phyloP scores from a whole-genome alignment of 1,140 invertebrate genomes.

The Drosophila hydei region DNA sequence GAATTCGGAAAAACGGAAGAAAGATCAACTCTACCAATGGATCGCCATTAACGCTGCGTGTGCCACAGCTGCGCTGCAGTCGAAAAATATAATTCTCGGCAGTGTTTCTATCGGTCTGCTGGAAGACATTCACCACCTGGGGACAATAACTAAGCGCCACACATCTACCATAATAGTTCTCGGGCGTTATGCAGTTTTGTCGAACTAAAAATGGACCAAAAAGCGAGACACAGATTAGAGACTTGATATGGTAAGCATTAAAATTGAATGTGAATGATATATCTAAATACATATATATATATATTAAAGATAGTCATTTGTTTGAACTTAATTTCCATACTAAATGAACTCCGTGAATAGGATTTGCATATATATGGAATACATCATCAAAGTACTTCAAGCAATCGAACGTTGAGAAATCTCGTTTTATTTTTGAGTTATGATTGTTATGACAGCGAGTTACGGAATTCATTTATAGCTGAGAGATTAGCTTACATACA shows the following conservation, averaged over 20 bases:
- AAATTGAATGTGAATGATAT: neutral
- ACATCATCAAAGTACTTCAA: too few species aligned
- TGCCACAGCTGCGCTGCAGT: slow-evolving; percentile 72
- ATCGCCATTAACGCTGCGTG: slow-evolving; percentile 67
- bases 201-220: slow-evolving; percentile 40
- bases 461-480: too few species aligned
- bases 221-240: neutral
- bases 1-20: neutral
- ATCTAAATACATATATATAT: too few species aligned
- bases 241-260: neutral
- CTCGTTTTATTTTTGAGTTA: too few species aligned
- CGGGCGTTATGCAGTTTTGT: slow-evolving; percentile 73
- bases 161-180: slow-evolving; percentile 76
- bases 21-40: slow-evolving; percentile 65
- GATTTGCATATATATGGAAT: too few species aligned
- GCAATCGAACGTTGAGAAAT: too few species aligned
- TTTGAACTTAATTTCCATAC: too few species aligned
- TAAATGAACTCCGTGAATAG: too few species aligned
- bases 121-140: slow-evolving; percentile 67
- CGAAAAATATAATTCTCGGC: slow-evolving; percentile 69
- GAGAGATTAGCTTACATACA: too few species aligned
- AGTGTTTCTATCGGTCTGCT: slow-evolving; percentile 41
- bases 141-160: slow-evolving; percentile 71
- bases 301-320: too few species aligned
- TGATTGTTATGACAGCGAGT: too few species aligned